phyloP scores from a whole-genome alignment of 2,113 vertebrate genomes.

The Heterochromis multidens region DNA sequence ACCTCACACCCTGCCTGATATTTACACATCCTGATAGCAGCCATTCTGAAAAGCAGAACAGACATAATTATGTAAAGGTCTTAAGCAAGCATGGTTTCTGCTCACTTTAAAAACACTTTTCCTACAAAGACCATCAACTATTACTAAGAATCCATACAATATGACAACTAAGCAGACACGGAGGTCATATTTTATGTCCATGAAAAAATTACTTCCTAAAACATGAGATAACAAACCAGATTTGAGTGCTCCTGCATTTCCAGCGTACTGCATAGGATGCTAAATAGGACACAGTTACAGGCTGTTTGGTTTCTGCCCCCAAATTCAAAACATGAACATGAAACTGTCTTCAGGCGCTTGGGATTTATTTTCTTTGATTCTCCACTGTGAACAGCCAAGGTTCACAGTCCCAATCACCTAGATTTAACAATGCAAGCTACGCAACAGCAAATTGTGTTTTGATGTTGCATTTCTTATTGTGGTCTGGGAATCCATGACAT shows the following conservation, averaged over 20 bases:
- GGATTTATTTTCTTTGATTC: slow-evolving; percentile 40
- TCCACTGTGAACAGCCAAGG: not conserved
- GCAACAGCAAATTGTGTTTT: slow-evolving; percentile 9
- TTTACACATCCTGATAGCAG: not conserved
- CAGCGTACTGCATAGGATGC: not conserved
- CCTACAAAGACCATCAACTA: not conserved
- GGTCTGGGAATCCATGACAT: slow-evolving; percentile 28
- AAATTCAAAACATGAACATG: slow-evolving; percentile 19
- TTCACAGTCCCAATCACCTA: slow-evolving; percentile 19
- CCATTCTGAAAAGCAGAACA: not conserved
- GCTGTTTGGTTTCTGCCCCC: slow-evolving; percentile 34
- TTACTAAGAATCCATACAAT: not conserved
- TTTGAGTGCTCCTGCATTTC: slow-evolving; percentile 2
- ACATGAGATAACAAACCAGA: not conserved
- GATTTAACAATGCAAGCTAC: slow-evolving; percentile 11
- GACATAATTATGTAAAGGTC: not conserved
- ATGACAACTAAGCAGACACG: not conserved
- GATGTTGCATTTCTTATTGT: slow-evolving; percentile 30
- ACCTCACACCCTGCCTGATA: not conserved
- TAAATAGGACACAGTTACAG: slow-evolving; percentile 29
- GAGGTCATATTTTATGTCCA: not conserved
- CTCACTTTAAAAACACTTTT: not conserved
- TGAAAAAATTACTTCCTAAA: not conserved
- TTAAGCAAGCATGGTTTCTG: not conserved
- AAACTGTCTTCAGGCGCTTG: slow-evolving; percentile 38